These are phyloP conservation scores for Callorhinus ursinus DNA, from an alignment of 2,113 vertebrate species.

Conservation along the genomic window DNA sequence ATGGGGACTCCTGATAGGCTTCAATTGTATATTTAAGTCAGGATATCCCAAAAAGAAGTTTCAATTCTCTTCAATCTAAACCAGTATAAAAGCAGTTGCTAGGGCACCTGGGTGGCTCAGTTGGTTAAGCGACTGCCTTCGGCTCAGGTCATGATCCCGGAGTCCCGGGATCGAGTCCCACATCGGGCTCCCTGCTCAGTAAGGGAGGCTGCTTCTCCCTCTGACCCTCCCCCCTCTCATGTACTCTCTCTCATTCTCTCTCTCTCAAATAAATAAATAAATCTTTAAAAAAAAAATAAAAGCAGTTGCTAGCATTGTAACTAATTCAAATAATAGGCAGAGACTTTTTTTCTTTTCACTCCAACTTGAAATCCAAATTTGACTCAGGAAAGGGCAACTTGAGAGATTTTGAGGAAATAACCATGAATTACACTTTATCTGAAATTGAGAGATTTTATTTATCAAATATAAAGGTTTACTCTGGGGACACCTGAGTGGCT, in stretches of 20 bases:
- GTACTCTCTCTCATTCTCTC: no score
- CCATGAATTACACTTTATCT: conserved; percentile 55
- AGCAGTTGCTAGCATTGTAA: conserved; percentile 48
- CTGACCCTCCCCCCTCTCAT: no score
- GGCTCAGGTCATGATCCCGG: no score
- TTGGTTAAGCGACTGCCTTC: no score
- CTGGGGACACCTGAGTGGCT: neutral
- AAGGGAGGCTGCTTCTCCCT: no score
- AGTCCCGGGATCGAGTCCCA: no score
- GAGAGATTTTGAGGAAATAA: conserved; percentile 64
- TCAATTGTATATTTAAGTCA: conserved; percentile 28
- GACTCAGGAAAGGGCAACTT: conserved; percentile 46
- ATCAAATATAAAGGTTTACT: conserved; percentile 57
- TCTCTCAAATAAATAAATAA: no score
- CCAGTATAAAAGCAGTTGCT: neutral
- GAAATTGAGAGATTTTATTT: conserved; percentile 74
- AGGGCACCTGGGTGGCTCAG: no score
- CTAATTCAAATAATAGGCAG: conserved; percentile 65
- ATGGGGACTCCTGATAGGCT: neutral
- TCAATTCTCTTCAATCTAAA: conserved; percentile 54
- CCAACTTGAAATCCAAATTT: conserved; percentile 62
- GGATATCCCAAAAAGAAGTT: conserved; percentile 42
- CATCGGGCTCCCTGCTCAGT: no score
- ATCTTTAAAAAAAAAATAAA: neutral
- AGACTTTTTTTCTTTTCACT: conserved; percentile 37